Base-by-base conservation (phyloP, 2,797 vertebrate genomes). In the Pseudochaenichthys georgianus region DNA sequence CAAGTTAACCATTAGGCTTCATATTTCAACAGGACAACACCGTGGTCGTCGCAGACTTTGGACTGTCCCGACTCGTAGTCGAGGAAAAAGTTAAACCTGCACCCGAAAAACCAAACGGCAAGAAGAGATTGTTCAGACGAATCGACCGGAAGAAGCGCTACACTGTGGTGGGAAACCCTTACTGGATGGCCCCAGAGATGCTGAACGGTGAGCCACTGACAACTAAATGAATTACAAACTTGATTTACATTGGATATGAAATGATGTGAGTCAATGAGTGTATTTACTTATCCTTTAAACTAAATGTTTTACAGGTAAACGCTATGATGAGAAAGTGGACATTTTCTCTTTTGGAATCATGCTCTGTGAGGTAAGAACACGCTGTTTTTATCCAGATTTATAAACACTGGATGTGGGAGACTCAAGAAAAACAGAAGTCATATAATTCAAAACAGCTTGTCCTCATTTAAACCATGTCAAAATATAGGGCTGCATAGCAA, bases 161-260 rank as follows among this genome's bases (percentile, higher is more conserved):
- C 88, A 99, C 97, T 0, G 97, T 99, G 28, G 97, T 99, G 16
- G 97, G 97, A 78, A 99, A 98, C 92, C 97, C 97, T 0, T 99
- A 98, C 87, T 99, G 97, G 97, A 99, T 99, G 97, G 97, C 97
- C 47, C 97, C 97, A 0, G 97, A 99, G 93, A 99, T 99, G 97
- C 92, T 98, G 0, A 97, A 98, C 9, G 97, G 97, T 98, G 80
- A 95, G 95, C 13, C 0, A 1, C 45, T 53, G 23, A 42, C 0
- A 12, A 42, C 10, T 4, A 3, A 13, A 8, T 13, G 3, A 7
- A 50, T 55, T 2, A 1, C 3, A 3, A 64, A 13, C 4, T 38
- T 46, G 6, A 65, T 64, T 13, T 17, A 11, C 8, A 50, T 3
- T 45, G 3, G 48, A 13, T 17, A 2, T 48, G 17, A 0, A 8